These are phyloP conservation scores for Lepilemur septentrionalis DNA, from an alignment of 2,797 vertebrate genomes.

Conservation along the genomic window DNA sequence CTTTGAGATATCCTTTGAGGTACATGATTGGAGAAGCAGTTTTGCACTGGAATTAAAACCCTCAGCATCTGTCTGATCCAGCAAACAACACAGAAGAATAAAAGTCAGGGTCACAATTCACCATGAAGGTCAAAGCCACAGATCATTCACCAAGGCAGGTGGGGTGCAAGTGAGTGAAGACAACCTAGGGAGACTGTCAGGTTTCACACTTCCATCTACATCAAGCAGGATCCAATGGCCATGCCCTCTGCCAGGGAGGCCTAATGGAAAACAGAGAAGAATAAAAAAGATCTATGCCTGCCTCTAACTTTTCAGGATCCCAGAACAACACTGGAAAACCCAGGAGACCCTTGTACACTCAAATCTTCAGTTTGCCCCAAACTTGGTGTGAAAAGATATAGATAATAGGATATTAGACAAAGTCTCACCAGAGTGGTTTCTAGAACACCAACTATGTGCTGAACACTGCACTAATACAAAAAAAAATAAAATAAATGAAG, in stretches of 20 bases:
- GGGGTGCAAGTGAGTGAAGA: neutral
- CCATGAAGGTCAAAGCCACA: constrained; percentile 8
- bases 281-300: neutral
- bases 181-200: neutral
- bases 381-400: neutral
- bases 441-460: neutral
- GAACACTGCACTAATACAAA: neutral
- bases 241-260: neutral
- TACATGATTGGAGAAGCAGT: neutral
- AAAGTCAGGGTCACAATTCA: neutral
- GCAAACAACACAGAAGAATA: constrained; percentile 13
- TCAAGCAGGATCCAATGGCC: neutral
- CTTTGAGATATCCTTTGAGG: neutral
- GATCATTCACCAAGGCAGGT: neutral
- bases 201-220: neutral
- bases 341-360: neutral
- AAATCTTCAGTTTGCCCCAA: neutral
- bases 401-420: neutral
- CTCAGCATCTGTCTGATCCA: neutral
- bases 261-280: neutral
- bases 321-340: neutral
- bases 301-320: neutral
- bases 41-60: constrained; percentile 27
- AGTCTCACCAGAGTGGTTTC: neutral
- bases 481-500: neutral